These are phyloP conservation scores for Saxicola maurus DNA, from an alignment of 2,797 vertebrate species.

Conservation along the genomic window DNA sequence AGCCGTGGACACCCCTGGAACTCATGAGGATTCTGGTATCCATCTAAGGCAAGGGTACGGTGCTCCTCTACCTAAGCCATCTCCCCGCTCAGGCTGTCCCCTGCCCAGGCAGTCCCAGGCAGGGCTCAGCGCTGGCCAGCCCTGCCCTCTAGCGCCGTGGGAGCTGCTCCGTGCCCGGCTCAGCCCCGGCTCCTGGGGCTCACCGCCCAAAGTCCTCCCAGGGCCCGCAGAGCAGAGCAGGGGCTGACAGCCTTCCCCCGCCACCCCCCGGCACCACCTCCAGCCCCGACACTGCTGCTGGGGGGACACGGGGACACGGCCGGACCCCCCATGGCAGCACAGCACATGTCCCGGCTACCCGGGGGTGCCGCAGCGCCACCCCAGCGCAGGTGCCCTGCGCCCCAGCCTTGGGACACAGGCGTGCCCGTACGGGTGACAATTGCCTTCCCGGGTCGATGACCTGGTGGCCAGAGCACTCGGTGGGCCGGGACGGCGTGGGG, in stretches of 20 bases:
- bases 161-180: neutral
- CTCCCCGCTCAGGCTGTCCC: rapidly evolving
- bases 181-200: neutral
- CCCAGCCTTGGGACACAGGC: neutral
- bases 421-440: rapidly evolving
- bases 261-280: neutral
- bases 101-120: neutral
- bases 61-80: rapidly evolving
- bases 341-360: rapidly evolving
- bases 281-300: rapidly evolving
- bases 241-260: neutral
- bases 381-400: neutral
- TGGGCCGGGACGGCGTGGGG: neutral
- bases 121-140: neutral
- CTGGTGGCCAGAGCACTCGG: neutral
- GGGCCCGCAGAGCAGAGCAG: rapidly evolving
- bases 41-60: too few relatives aligned
- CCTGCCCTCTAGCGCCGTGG: neutral
- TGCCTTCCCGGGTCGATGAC: neutral
- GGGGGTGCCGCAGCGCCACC: rapidly evolving
- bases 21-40: neutral
- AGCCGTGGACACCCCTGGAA: rapidly evolving
- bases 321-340: neutral
- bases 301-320: rapidly evolving
- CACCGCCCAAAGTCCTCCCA: neutral